Base-by-base conservation (phyloP, 2,797 vertebrate genomes). In the Sebastes trivittatus region DNA sequence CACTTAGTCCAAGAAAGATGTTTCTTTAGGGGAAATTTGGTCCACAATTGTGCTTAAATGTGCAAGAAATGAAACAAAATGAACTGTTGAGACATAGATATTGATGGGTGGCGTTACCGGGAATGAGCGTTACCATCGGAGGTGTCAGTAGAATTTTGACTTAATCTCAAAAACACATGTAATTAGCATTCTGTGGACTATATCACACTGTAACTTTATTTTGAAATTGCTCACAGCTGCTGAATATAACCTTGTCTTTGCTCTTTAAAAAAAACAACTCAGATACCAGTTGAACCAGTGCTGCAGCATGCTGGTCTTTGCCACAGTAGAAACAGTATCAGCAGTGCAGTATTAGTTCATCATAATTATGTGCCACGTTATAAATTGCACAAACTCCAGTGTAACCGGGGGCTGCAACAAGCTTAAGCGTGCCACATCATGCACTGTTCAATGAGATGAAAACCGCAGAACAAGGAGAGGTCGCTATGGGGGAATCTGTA, bases 401-500 rank as follows among this genome's bases (percentile, higher is more conserved):
- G 42, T 77, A 74, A 63, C 29, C 75, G 42, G 52, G 55, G 55
- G 75, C 82, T 63, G 74, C 64, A 76, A 71, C 58, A 73, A 56
- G 64, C 20, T 49, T 2, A 58, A 64, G 32, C 62, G 67, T 78
- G 79, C 71, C 55, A 83, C 75, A 5, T 69, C 3, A 54, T 49
- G 27, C 52, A 3, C 65, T 32, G 49, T 64, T 56, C 18, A 38
- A 2, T 27, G 30, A 73, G 23, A 20, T 16, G 18, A 59, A 66
- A 66, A 72, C 46, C n/a, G 6, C 74, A 72, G 42, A 77, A 49
- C 36, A 58, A 60, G 77, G 59, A 54, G 72, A 62, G 36, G 25
- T 69, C 23, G 25, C 42, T 59, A 4, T 27, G 67, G 67, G 65
- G 30, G 25, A 81, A 76, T 58, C 55, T 92, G 91, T 94, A 92